Evolutionary conservation across 2,797 vertebrate genomes (phyloP), one percentile per base, ranked within the genome.

Genomic region (Vespertilio murinus): DNA sequence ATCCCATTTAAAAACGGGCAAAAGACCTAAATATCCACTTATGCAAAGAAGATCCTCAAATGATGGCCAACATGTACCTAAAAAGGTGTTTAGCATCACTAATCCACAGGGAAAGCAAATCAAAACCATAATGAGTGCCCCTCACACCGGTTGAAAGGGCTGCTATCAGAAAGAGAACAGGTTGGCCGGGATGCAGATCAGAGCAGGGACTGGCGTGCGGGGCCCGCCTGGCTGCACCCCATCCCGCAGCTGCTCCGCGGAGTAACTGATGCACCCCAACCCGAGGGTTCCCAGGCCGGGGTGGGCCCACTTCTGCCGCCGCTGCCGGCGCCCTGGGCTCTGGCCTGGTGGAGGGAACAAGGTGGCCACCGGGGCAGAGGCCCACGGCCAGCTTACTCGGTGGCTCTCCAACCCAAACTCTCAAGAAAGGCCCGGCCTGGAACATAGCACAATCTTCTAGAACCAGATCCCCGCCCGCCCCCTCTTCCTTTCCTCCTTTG

Each of bases 171-270:
- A 40, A 49, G 40, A 25, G 4, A 42, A 59, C 38, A 25, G n/a
- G 9, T 25, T 49, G 54, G 12, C 73, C 33, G 49, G 45, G 45
- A 33, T 11, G 25, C 52, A 14, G 30, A 1, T 1, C 4, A 12
- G 23, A 28, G 0, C 18, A 2, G 9, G 9, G 30, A 52, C 11
- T 0, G 38, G 6, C 11, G 3, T n/a, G 5, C 33, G 40, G 38
- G 47, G n/a, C 20, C 47, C 22, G 40, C n/a, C 22, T 28, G 17
- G 49, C 35, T 23, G 17, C 22, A 23, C 64, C 33, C 25, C 33
- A 65, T 67, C 49, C 83, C 89, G 59, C 25, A 54, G 40, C 6
- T 67, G 70, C 33, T 59, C 1, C 2, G 11, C 67, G 35, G 5
- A 74, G 16, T 23, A 20, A 65, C 33, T 30, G 16, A 77, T 9